Conservation (phyloP, 2,888 invertebrate genomes). For the Napeogenes inachia region DNA sequence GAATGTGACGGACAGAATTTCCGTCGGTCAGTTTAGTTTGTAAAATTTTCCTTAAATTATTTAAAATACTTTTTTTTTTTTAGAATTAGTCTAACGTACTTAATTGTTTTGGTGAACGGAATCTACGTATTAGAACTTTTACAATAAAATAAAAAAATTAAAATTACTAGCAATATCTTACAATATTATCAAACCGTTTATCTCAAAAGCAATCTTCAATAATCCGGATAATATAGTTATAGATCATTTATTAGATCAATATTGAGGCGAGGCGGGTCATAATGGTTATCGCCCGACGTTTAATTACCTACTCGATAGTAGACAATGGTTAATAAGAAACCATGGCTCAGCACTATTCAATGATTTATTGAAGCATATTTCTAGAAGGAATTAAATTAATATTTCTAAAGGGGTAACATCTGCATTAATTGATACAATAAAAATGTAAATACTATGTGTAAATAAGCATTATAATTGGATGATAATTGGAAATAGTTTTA, state of each 20-base stretch:
- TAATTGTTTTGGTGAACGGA: not conserved
- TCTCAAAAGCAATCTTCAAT: conserved; percentile 54
- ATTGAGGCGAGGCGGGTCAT: conserved; percentile 55
- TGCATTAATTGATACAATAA: conserved; percentile 5
- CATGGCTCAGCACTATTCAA: conserved; percentile 59
- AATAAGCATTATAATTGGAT: too few species aligned
- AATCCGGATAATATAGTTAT: conserved; percentile 52
- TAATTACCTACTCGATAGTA: conserved; percentile 67
- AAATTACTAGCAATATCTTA: not conserved
- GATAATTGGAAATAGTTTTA: conserved; percentile 4
- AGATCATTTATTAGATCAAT: conserved; percentile 74
- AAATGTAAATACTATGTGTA: not conserved
- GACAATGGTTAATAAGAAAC: conserved; percentile 76
- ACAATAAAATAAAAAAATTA: too few species aligned
- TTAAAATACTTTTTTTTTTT: not conserved
- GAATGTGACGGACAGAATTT: conserved; percentile 19
- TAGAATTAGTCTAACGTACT: not conserved
- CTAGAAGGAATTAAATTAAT: conserved; percentile 58
- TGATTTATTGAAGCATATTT: conserved; percentile 66
- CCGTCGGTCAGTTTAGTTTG: conserved; percentile 17
- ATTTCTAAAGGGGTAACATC: conserved; percentile 42
- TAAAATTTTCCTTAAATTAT: conserved; percentile 5
- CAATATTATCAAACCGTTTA: conserved; percentile 26
- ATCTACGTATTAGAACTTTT: too few species aligned
- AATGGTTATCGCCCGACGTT: conserved; percentile 66